Evolutionary conservation across 1,140 invertebrate species (phyloP).

Genomic region (Chelonus insularis): DNA sequence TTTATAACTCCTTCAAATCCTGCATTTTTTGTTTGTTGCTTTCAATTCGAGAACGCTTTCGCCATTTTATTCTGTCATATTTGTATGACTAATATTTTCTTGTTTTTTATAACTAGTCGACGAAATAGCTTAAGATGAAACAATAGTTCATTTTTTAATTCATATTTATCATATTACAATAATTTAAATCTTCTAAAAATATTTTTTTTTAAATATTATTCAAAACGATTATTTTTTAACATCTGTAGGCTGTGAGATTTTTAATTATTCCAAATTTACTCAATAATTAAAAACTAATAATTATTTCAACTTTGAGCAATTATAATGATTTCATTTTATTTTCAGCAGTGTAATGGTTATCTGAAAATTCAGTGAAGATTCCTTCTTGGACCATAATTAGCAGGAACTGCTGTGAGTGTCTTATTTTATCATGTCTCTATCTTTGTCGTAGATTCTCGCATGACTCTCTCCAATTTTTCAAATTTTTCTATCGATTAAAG

Average conservation of each 20-base stretch:
- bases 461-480: background rate
- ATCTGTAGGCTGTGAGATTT: no score
- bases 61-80: slow-evolving; percentile 40
- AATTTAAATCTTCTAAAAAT: no score
- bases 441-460: background rate
- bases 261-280: no score
- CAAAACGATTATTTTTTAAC: no score
- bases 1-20: no score
- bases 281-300: no score
- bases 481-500: background rate
- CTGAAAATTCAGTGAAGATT: slow-evolving; percentile 13
- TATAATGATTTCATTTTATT: slow-evolving; percentile 11
- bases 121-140: background rate
- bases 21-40: no score
- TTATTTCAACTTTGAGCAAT: no score
- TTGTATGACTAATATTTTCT: background rate
- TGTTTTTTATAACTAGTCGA: background rate
- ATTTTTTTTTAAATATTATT: no score
- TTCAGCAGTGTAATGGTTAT: slow-evolving; percentile 24
- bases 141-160: background rate
- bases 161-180: background rate
- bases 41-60: slow-evolving; percentile 21
- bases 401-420: background rate
- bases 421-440: background rate
- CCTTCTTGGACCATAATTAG: background rate